These are phyloP conservation scores for Hyaena hyaena DNA, from an alignment of 2,113 vertebrate species.

Conservation along the genomic window DNA sequence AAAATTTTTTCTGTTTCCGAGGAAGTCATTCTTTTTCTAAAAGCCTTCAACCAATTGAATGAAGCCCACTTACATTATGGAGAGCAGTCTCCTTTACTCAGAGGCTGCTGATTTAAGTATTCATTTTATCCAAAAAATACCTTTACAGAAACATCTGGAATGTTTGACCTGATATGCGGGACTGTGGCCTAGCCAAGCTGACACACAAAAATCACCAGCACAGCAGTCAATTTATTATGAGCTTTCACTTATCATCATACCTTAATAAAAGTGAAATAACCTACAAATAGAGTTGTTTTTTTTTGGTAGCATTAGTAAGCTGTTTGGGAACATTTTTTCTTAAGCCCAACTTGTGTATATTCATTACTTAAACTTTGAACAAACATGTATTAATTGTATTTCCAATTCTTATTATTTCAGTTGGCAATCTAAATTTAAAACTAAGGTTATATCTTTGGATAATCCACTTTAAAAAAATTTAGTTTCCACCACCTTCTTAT, in stretches of 20 bases:
- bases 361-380: conserved; percentile 3
- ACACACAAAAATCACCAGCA: background rate
- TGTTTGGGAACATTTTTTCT: background rate
- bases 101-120: background rate
- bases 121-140: background rate
- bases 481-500: conserved; percentile 14
- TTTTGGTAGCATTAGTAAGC: background rate
- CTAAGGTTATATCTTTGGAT: conserved; percentile 27
- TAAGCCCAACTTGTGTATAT: background rate
- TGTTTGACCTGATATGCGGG: background rate
- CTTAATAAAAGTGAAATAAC: conserved; percentile 22
- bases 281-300: background rate
- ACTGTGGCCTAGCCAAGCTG: background rate
- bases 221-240: background rate
- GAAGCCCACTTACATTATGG: background rate
- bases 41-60: background rate
- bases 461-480: conserved; percentile 18
- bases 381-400: conserved; percentile 13
- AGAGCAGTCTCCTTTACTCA: background rate
- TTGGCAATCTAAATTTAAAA: conserved; percentile 4
- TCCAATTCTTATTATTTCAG: conserved; percentile 4
- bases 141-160: background rate
- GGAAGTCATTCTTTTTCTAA: background rate
- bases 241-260: background rate
- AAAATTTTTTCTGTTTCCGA: background rate